These are phyloP conservation scores for Scaptomyza hsui DNA, from an alignment of 1,140 invertebrate species.

Conservation along the genomic window DNA sequence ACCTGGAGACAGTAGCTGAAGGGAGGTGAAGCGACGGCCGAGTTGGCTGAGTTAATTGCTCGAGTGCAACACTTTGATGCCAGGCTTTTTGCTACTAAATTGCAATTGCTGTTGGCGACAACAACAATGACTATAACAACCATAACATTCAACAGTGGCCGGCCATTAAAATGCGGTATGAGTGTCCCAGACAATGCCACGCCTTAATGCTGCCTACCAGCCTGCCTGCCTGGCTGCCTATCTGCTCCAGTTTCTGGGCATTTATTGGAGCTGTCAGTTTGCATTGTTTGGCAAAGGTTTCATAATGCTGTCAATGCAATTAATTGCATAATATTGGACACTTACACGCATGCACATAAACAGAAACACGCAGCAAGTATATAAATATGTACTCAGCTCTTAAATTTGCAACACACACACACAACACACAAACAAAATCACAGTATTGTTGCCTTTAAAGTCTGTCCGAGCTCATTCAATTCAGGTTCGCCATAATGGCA, in stretches of 20 bases:
- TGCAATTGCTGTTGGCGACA: conserved; percentile 61
- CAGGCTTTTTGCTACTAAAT: conserved; percentile 66
- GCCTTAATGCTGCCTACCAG: conserved; percentile 7
- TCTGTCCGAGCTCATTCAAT: conserved; percentile 26
- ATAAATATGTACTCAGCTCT: conserved; percentile 30
- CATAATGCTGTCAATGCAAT: conserved; percentile 78
- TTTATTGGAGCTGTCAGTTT: conserved; percentile 67
- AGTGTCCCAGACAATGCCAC: conserved; percentile 32
- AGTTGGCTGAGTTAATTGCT: conserved; percentile 56
- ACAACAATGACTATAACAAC: conserved; percentile 44
- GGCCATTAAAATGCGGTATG: conserved; percentile 46
- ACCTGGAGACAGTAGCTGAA: conserved; percentile 41
- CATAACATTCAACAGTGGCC: conserved; percentile 48
- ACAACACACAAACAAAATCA: conserved; percentile 41
- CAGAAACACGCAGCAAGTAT: conserved; percentile 1
- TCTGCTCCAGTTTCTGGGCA: conserved; percentile 39
- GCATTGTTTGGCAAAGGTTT: conserved; percentile 64
- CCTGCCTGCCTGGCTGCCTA: not conserved
- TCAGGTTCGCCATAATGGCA: conserved; percentile 7
- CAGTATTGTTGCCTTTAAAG: conserved; percentile 36
- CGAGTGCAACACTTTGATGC: conserved; percentile 44
- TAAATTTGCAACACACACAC: conserved; percentile 35
- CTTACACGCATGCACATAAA: conserved; percentile 17
- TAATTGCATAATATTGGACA: conserved; percentile 71
- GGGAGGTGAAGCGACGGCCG: not conserved